Evolutionary conservation across 2,113 vertebrate genomes (phyloP), one percentile per base, ranked within the genome.

Genomic region (Chloroceryle aenea): DNA sequence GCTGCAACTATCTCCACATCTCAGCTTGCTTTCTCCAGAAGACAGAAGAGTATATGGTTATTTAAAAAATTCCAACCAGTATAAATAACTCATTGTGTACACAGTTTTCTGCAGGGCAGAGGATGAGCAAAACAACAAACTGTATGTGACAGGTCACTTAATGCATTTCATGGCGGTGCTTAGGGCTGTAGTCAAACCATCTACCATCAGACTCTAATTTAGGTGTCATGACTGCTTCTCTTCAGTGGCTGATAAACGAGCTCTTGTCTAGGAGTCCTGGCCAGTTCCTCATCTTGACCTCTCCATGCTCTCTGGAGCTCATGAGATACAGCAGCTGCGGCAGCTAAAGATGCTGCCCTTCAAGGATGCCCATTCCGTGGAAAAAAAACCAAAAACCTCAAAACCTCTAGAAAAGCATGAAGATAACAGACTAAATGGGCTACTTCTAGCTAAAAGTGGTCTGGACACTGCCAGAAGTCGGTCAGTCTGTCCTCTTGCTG

Each of bases 291-390:
- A 6, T 2, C 42, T n/a, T 13, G 25, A 34, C 68, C 72, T 62
- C 62, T 11, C 74, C 0, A 0, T 16, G 53, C 21, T 40, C 68
- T n/a, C 77, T 11, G 20, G 27, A 85, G 69, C 30, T 71, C 5
- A 1, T 0, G 22, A 2, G 1, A 10, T 2, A 2, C 22, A 64
- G 56, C 38, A 76, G 85, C 78, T 14, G 26, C 16, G 32, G 34
- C 81, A 87, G 59, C 59, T 12, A 4, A 63, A 38, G 67, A 40
- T 79, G 74, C 26, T 55, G 63, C 76, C 22, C 38, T 58, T 9
- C 1, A 0, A 9, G 29, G 58, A 14, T 0, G 17, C 1, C 6
- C 11, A 58, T 26, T 23, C 4, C n/a, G n/a, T n/a, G n/a, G n/a
- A n/a, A n/a, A n/a, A n/a, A n/a, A n/a, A n/a, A n/a, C n/a, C n/a